These are phyloP conservation scores for Osmerus mordax DNA, from an alignment of 2,113 vertebrate species.

Conservation along the genomic window DNA sequence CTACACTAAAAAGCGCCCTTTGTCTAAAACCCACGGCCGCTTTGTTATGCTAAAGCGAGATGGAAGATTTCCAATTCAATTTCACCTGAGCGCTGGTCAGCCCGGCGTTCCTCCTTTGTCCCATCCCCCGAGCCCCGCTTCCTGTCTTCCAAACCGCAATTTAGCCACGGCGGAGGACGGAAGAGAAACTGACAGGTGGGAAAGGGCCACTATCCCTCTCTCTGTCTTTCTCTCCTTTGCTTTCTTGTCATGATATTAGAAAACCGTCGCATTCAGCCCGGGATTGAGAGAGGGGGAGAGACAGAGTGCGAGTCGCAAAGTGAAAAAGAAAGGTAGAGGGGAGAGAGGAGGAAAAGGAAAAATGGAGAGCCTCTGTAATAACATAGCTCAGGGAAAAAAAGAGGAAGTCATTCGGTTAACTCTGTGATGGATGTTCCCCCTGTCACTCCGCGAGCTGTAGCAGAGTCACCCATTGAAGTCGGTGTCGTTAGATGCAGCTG, in stretches of 20 bases:
- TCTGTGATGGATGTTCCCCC: conserved; percentile 5
- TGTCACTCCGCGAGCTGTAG: conserved; percentile 1
- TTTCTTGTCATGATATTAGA: background rate
- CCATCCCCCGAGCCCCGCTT: conserved; percentile 75
- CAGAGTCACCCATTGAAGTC: conserved; percentile 7
- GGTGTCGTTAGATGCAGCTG: conserved; percentile 3
- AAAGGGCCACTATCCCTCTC: conserved; percentile 65
- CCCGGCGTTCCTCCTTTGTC: conserved; percentile 82
- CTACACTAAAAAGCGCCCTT: conserved; percentile 83
- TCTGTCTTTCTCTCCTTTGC: conserved; percentile 13
- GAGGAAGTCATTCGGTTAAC: conserved; percentile 22
- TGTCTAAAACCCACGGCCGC: conserved; percentile 84
- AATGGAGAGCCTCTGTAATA: conserved; percentile 10
- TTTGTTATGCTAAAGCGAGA: conserved; percentile 96
- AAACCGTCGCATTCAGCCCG: background rate
- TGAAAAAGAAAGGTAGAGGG: background rate
- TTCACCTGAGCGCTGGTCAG: conserved; percentile 91
- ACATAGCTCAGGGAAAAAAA: conserved; percentile 14
- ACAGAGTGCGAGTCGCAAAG: background rate
- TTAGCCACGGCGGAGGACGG: conserved; percentile 80
- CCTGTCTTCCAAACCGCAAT: conserved; percentile 92
- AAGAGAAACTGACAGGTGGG: conserved; percentile 81
- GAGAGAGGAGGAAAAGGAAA: background rate
- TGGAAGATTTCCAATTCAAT: conserved; percentile 97
- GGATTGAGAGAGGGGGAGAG: background rate